Percentiles rank a stretch among this genome's conserved stretches.
These are phyloP conservation scores for Micrasema minimum DNA, from an alignment of 1,140 invertebrate species.

Conservation along the genomic window DNA sequence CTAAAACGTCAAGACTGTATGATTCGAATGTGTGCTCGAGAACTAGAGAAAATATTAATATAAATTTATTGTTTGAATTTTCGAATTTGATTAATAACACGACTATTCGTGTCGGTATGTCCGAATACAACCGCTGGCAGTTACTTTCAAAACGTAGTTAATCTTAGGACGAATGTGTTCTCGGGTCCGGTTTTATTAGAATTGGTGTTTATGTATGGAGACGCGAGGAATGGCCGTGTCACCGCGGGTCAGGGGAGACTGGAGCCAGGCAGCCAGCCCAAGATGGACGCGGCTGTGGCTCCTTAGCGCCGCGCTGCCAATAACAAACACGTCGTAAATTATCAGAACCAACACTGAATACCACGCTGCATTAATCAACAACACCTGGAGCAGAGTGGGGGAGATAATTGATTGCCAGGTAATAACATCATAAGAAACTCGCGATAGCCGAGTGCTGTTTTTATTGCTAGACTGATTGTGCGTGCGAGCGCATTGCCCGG, in stretches of 20 bases:
- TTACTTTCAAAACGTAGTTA: constrained; percentile 7
- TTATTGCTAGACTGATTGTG: too few species aligned
- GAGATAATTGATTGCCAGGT: constrained; percentile 14
- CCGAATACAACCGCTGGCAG: constrained; percentile 7
- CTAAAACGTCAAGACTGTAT: too few species aligned
- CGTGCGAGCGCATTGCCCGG: too few species aligned
- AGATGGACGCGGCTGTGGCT: too few species aligned
- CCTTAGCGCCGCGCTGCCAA: constrained; percentile 3
- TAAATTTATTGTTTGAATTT: not conserved
- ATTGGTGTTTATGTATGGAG: constrained; percentile 4
- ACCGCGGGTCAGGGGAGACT: constrained; percentile 13
- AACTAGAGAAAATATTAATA: not conserved
- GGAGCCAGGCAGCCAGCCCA: not conserved
- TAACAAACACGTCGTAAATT: constrained; percentile 18
- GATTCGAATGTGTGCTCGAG: too few species aligned
- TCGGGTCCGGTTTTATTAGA: constrained; percentile 9
- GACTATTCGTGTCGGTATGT: not conserved
- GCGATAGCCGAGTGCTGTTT: too few species aligned
- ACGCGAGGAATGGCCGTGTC: constrained; percentile 4
- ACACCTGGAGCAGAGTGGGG: constrained; percentile 3
- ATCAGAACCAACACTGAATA: constrained; percentile 1
- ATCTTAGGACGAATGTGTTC: constrained; percentile 23
- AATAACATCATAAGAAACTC: too few species aligned
- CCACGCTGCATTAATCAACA: constrained; percentile 25
- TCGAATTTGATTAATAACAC: constrained; percentile 17